phyloP scores from a whole-genome alignment of 2,888 invertebrate genomes.

The Rhogogaster chlorosoma region DNA sequence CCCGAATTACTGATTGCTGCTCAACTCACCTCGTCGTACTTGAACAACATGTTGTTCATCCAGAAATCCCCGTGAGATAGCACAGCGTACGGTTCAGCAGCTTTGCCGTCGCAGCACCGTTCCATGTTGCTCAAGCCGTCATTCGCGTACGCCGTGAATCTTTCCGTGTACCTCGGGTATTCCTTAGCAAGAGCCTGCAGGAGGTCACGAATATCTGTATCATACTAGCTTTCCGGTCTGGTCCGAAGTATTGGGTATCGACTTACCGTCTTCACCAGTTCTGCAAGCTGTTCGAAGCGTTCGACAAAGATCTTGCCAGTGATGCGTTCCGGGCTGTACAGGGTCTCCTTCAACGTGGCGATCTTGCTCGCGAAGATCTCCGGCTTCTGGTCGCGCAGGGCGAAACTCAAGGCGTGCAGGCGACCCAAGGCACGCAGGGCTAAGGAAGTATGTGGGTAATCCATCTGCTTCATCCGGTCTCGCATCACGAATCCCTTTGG shows the following conservation, averaged over 20 bases:
- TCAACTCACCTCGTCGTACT: slow-evolving; percentile 59
- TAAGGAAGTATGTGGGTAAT: slow-evolving; percentile 59
- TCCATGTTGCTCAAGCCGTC: slow-evolving; percentile 14
- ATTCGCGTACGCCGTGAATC: slow-evolving; percentile 55
- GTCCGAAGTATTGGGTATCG: neutral
- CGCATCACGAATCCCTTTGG: slow-evolving; percentile 56
- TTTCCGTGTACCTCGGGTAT: slow-evolving; percentile 55
- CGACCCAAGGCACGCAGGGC: slow-evolving; percentile 57
- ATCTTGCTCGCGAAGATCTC: slow-evolving; percentile 55
- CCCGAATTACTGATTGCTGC: neutral
- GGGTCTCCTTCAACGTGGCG: slow-evolving; percentile 54
- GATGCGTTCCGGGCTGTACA: neutral
- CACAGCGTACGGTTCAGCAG: slow-evolving; percentile 62
- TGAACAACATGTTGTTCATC: slow-evolving; percentile 63
- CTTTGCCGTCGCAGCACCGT: slow-evolving; percentile 49
- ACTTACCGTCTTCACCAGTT: slow-evolving; percentile 42
- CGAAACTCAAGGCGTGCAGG: slow-evolving; percentile 62
- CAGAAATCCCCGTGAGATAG: slow-evolving; percentile 63
- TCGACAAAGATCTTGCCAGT: neutral
- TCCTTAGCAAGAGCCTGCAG: slow-evolving; percentile 53
- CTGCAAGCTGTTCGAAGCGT: neutral
- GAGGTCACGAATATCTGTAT: neutral
- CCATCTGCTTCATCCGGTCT: slow-evolving; percentile 56
- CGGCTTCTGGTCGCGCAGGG: slow-evolving; percentile 57
- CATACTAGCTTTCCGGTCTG: neutral